These are phyloP conservation scores for Sceloporus tristichus DNA, from an alignment of 2,113 vertebrate genomes.

Conservation along the genomic window DNA sequence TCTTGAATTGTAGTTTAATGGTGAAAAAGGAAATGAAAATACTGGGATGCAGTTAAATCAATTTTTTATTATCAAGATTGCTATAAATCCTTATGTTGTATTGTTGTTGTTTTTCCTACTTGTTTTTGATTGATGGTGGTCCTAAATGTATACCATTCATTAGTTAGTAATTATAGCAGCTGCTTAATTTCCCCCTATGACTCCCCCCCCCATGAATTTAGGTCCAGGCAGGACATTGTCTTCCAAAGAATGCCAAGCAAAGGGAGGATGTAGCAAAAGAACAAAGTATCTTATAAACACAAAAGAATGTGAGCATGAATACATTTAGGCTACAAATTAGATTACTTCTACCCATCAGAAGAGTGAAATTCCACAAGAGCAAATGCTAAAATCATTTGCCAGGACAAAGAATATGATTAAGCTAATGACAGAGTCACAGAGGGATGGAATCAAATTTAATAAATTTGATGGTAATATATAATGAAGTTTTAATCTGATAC, in stretches of 20 bases:
- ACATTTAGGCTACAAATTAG: slow-evolving; percentile 17
- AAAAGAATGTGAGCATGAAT: slow-evolving; percentile 17
- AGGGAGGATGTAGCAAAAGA: slow-evolving; percentile 38
- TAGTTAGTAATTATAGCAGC: not conserved
- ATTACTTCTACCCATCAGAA: slow-evolving; percentile 10
- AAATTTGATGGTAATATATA: slow-evolving; percentile 8
- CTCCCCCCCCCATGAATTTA: slow-evolving; percentile 7
- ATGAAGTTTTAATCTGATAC: slow-evolving; percentile 22
- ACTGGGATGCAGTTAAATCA: not conserved
- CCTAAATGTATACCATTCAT: no score
- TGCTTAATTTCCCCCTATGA: slow-evolving; percentile 23
- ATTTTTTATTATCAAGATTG: slow-evolving; percentile 33
- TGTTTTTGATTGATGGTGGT: no score
- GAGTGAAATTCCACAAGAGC: slow-evolving; percentile 11
- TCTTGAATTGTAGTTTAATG: slow-evolving; percentile 34
- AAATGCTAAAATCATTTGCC: slow-evolving; percentile 9
- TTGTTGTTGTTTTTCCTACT: no score
- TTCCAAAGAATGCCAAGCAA: slow-evolving; percentile 20
- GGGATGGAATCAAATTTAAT: slow-evolving; percentile 7
- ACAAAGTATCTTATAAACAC: not conserved
- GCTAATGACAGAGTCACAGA: not conserved
- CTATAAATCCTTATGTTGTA: slow-evolving; percentile 11
- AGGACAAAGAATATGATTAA: slow-evolving; percentile 15
- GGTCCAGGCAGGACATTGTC: not conserved
- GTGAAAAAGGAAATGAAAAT: slow-evolving; percentile 8